A percentile compares a stretch with the other conserved stretches of the same genome.
Evolutionary conservation across 2,888 invertebrate genomes (phyloP).

Genomic region (Kryphioiulus occultus): DNA sequence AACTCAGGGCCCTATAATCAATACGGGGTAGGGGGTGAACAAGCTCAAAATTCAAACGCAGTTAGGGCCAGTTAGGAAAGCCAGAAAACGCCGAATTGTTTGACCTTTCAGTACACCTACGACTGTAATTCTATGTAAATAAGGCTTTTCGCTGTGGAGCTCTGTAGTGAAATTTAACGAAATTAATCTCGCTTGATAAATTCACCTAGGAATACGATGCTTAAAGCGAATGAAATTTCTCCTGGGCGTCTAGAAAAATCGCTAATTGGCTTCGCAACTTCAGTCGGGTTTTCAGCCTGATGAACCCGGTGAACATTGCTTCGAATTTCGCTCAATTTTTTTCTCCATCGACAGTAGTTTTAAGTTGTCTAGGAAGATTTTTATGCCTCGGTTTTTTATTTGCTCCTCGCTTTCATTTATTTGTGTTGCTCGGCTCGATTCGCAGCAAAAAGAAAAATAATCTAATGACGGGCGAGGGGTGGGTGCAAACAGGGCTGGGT

Average conservation of each 20-base stretch:
- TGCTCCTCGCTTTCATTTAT: neutral
- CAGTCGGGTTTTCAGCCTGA: neutral
- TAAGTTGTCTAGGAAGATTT: neutral
- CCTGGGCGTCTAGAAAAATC: neutral
- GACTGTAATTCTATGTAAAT: neutral
- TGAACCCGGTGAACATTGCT: no score
- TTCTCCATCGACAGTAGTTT: neutral
- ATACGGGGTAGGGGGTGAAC: no score
- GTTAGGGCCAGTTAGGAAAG: neutral
- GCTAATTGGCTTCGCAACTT: slow-evolving; percentile 6
- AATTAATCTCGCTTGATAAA: slow-evolving; percentile 1
- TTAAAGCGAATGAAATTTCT: neutral
- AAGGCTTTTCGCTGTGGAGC: neutral
- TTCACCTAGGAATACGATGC: slow-evolving; percentile 8
- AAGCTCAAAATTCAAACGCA: neutral
- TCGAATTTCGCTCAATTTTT: neutral
- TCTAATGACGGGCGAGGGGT: neutral
- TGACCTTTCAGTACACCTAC: neutral
- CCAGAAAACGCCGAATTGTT: neutral
- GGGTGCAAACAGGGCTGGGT: neutral
- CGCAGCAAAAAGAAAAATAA: neutral
- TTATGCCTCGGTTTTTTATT: neutral
- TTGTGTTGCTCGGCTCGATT: neutral
- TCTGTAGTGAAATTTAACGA: neutral
- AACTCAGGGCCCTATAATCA: no score